Evolutionary conservation across 1,140 invertebrate species (phyloP).

Genomic region (Euschistus heros): DNA sequence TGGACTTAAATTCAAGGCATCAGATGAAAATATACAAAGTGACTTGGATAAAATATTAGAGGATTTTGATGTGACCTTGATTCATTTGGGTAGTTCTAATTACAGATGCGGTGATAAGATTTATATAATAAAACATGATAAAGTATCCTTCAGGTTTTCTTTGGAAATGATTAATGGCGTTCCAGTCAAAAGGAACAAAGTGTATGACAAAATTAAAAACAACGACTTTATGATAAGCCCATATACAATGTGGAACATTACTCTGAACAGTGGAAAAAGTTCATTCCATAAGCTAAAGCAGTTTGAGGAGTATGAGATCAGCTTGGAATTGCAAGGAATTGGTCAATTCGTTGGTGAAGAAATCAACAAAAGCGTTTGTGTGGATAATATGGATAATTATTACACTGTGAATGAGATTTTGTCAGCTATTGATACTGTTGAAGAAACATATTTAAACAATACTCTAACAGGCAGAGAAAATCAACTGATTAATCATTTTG

Average conservation of each 20-base stretch:
- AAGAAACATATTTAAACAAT: no score
- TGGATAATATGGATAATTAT: neutral
- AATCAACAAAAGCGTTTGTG: neutral
- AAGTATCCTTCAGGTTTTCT: neutral
- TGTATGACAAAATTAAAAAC: neutral
- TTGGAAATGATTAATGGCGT: neutral
- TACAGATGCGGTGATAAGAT: neutral
- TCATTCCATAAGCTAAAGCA: neutral
- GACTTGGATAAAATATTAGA: neutral
- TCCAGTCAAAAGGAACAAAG: neutral
- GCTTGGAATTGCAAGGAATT: neutral
- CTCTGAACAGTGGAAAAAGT: neutral
- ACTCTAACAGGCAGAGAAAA: no score
- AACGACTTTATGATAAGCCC: neutral
- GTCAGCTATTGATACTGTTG: no score
- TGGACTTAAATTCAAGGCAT: neutral
- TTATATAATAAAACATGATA: slow-evolving; percentile 2
- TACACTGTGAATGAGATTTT: neutral
- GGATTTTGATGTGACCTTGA: neutral
- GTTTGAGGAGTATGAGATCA: neutral
- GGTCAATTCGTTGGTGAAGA: neutral
- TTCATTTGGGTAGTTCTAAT: neutral
- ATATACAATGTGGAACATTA: neutral
- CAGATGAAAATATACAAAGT: neutral
- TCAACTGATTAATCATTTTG: no score